Evolutionary conservation across 1,140 invertebrate species (phyloP).

Genomic region (Bilobella aurantiaca): DNA sequence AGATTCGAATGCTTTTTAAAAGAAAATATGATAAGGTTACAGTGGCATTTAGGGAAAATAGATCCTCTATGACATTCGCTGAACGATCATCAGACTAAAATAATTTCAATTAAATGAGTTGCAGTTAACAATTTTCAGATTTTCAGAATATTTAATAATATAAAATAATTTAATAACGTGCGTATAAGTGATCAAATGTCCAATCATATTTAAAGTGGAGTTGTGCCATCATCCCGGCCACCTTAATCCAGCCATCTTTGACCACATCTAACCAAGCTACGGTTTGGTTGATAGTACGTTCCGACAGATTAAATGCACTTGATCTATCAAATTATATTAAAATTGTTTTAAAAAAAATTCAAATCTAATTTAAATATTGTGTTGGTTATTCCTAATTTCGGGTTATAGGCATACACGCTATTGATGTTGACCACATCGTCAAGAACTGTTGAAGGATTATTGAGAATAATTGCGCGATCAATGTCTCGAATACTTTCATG

Average conservation of each 20-base stretch:
- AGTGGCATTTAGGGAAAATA: background rate
- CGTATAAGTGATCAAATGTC: constrained; percentile 11
- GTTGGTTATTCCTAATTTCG: background rate
- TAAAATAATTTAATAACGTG: too few species aligned
- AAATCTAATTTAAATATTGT: background rate
- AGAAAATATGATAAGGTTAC: constrained; percentile 6
- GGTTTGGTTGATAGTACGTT: background rate
- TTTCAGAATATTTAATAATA: too few species aligned
- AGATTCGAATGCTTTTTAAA: background rate
- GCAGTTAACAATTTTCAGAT: too few species aligned
- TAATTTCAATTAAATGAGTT: background rate
- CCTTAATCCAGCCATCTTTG: constrained; percentile 22
- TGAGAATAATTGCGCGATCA: background rate
- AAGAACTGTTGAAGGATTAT: constrained; percentile 7
- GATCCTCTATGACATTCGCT: background rate
- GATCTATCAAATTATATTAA: background rate
- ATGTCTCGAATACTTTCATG: constrained; percentile 12
- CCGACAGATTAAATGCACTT: background rate
- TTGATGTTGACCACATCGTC: constrained; percentile 12
- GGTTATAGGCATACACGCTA: background rate
- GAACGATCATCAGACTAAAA: background rate
- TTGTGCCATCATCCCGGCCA: constrained; percentile 14
- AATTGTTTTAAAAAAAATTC: background rate
- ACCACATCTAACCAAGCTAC: constrained; percentile 6
- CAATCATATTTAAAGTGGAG: constrained; percentile 18